Base-by-base conservation (phyloP, 1,140 invertebrate genomes). In the Cydia splendana region DNA sequence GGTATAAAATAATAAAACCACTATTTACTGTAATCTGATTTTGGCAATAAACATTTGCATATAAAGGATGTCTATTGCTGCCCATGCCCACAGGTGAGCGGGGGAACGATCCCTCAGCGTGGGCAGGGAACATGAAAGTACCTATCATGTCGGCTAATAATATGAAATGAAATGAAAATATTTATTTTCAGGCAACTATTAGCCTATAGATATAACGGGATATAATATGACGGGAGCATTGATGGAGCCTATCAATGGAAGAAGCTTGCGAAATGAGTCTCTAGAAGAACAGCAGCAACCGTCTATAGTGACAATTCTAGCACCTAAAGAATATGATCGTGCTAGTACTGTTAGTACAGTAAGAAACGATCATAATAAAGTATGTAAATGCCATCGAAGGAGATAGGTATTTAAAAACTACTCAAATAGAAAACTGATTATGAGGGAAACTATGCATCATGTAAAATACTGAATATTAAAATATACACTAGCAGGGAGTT, bases 21-120 rank as follows among this genome's bases (percentile, higher is more conserved):
- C 38, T 71, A 38, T 13, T 18, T 57, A 20, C 15, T 53, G 67
- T 71, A 42, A 71, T 71, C n/a, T n/a, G 15, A 71, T 71, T 71
- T 71, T 71, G 34, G 67, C 67, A 34, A 42, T n/a, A n/a, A 62
- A 62, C 57, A 6, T 53, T 3, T 62, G 57, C 57, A 62, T 24
- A 62, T 6, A 12, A 62, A 62, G 9, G 57, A 62, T 24, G 15
- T 53, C 1, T 53, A 53, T 53, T n/a, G n/a, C n/a, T 18, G 57
- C 18, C n/a, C n/a, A n/a, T 62, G 20, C 20, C 57, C 20, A 62
- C 57, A 62, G 57, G 57, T 62, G 57, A 62, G 20, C 57, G 57
- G 57, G 10, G 20, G 10, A 62, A 62, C 10, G 18, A 20, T 20
- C 20, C 53, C 57, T 24, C 57, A 2, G 57, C 20, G 20, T 62